Percentiles rank a stretch among this genome's conserved stretches.
phyloP scores from a whole-genome alignment of 2,888 invertebrate genomes.

The Cybosia mesomella region DNA sequence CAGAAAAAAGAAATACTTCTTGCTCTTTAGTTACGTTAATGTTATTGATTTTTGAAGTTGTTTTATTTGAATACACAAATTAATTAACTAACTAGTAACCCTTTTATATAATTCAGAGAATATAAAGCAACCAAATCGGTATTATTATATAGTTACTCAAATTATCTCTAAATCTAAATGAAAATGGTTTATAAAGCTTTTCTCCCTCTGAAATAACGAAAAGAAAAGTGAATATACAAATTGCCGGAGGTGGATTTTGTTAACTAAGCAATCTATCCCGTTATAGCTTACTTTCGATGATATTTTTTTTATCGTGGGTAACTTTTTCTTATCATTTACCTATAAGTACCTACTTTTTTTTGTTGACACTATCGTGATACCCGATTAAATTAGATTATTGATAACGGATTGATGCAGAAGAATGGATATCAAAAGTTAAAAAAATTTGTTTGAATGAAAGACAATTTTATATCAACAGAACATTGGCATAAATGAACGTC shows the following conservation, averaged over 20 bases:
- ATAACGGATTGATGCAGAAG: neutral
- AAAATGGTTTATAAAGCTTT: too few relatives aligned
- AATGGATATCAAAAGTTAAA: neutral
- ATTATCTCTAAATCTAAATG: too few relatives aligned
- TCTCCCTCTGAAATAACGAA: too few relatives aligned
- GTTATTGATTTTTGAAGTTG: too few relatives aligned
- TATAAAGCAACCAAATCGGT: neutral
- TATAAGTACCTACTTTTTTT: too few relatives aligned
- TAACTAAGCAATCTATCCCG: neutral
- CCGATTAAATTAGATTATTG: constrained; percentile 6
- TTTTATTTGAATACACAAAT: neutral
- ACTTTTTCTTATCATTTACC: neutral
- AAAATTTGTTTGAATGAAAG: neutral
- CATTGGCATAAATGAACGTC: too few relatives aligned
- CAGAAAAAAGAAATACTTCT: too few relatives aligned
- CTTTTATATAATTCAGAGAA: neutral
- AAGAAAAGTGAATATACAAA: too few relatives aligned
- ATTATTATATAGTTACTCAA: neutral
- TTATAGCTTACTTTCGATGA: neutral
- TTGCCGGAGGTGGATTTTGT: neutral
- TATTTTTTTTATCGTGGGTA: neutral
- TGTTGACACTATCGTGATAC: neutral
- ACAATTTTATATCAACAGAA: neutral
- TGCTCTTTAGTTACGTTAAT: too few relatives aligned
- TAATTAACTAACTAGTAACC: neutral